Conservation (phyloP, 30 jellyfish, hydroid and myxozoan species). For the Aurelia sp. region DNA sequence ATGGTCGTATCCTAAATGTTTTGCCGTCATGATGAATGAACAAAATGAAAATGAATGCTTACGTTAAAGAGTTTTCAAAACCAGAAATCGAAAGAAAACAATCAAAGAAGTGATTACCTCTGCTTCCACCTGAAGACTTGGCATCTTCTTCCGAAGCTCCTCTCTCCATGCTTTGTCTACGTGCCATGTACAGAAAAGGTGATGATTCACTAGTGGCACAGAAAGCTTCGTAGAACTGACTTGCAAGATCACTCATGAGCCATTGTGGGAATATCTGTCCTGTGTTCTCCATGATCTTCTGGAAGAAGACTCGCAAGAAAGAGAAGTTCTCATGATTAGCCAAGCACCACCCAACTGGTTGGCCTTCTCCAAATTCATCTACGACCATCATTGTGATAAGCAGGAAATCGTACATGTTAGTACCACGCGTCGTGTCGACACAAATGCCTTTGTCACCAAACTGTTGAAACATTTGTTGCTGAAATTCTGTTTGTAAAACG, state of each 20-base stretch:
- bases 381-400: constrained; percentile 47
- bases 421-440: constrained; percentile 59
- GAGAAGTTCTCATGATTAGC: constrained; percentile 32
- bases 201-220: constrained; percentile 2
- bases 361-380: constrained; percentile 57
- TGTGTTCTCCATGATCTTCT: constrained; percentile 11
- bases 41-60: too few relatives aligned
- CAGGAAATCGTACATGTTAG: constrained; percentile 39
- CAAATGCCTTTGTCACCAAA: constrained; percentile 55
- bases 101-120: not conserved
- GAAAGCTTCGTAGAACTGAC: constrained; percentile 56
- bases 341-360: constrained; percentile 59
- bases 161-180: constrained; percentile 70
- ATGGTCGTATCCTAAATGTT: too few relatives aligned
- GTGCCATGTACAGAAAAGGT: constrained; percentile 62
- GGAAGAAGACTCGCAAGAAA: constrained; percentile 4
- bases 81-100: too few relatives aligned
- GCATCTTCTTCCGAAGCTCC: constrained; percentile 28
- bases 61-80: too few relatives aligned
- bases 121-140: not conserved
- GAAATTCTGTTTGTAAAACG: constrained; percentile 56
- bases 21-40: too few relatives aligned
- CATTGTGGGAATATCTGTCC: constrained; percentile 30
- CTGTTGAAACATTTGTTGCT: not conserved
- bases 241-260: constrained; percentile 61